Conservation (phyloP, 2,797 vertebrate species). For the Anguilla pacifica region DNA sequence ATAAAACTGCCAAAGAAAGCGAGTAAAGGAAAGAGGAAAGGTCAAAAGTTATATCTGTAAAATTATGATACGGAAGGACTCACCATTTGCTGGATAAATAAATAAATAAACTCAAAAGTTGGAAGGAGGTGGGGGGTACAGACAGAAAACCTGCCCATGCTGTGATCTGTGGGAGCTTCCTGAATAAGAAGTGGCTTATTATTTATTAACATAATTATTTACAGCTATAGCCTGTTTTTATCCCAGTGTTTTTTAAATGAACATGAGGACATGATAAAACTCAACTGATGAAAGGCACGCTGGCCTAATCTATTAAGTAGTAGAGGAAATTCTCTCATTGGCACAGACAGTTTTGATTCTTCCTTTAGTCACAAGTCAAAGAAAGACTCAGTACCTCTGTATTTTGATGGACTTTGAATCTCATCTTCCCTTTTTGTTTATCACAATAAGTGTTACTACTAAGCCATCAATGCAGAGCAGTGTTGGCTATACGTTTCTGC, state of each 20-base stretch:
- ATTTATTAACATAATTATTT: slow-evolving; percentile 34
- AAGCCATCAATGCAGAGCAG: background rate
- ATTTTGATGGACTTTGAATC: slow-evolving; percentile 19
- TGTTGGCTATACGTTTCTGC: background rate
- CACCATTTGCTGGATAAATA: too few relatives aligned
- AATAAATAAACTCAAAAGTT: background rate
- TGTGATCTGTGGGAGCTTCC: slow-evolving; percentile 4
- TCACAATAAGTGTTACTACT: background rate
- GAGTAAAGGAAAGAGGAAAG: background rate
- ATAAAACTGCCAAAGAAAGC: background rate
- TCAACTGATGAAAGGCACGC: slow-evolving; percentile 20
- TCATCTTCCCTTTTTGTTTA: background rate
- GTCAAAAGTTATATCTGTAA: background rate
- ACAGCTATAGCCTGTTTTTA: slow-evolving; percentile 17
- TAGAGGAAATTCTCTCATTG: slow-evolving; percentile 19
- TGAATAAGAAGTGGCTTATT: slow-evolving; percentile 14
- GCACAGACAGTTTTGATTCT: slow-evolving; percentile 14
- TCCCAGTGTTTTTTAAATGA: slow-evolving; percentile 24
- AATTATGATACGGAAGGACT: background rate
- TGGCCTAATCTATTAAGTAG: background rate
- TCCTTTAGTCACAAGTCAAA: slow-evolving; percentile 11
- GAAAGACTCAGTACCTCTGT: slow-evolving; percentile 16
- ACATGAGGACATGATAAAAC: slow-evolving; percentile 28
- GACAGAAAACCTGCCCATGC: background rate
- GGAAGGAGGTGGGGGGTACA: background rate